These are phyloP conservation scores for Phyllotreta striolata DNA, from an alignment of 2,888 invertebrate genomes.

Conservation along the genomic window DNA sequence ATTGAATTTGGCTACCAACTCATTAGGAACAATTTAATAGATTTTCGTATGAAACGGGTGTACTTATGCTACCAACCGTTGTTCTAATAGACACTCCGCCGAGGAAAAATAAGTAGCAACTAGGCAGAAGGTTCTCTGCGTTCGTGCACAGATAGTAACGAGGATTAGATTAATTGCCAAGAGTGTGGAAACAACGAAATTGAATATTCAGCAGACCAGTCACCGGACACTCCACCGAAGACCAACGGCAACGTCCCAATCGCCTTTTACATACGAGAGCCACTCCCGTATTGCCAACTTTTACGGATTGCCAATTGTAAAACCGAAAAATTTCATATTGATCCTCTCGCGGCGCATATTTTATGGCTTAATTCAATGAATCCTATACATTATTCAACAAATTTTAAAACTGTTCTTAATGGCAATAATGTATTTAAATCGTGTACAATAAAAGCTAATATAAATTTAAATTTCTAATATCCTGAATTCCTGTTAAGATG, in stretches of 20 bases:
- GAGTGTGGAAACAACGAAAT: constrained; percentile 19
- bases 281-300: too few relatives aligned
- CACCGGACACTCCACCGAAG: constrained; percentile 5
- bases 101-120: constrained; percentile 27
- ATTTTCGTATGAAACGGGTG: too few relatives aligned
- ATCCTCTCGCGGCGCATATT: too few relatives aligned
- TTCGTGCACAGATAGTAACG: constrained; percentile 30
- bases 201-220: constrained; percentile 21
- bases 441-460: constrained; percentile 19
- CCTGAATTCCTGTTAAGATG: constrained; percentile 26
- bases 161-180: constrained; percentile 30
- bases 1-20: too few relatives aligned
- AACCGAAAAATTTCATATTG: too few relatives aligned
- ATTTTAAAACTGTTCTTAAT: too few relatives aligned
- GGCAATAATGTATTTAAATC: neutral
- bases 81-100: constrained; percentile 8
- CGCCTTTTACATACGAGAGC: too few relatives aligned
- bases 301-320: too few relatives aligned
- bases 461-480: constrained; percentile 31
- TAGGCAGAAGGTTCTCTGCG: constrained; percentile 10
- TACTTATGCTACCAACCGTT: neutral
- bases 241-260: neutral
- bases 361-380: too few relatives aligned
- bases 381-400: too few relatives aligned
- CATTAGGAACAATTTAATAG: too few relatives aligned